These are phyloP conservation scores for Oligia fasciuncula DNA, from an alignment of 2,888 invertebrate species.

Conservation along the genomic window DNA sequence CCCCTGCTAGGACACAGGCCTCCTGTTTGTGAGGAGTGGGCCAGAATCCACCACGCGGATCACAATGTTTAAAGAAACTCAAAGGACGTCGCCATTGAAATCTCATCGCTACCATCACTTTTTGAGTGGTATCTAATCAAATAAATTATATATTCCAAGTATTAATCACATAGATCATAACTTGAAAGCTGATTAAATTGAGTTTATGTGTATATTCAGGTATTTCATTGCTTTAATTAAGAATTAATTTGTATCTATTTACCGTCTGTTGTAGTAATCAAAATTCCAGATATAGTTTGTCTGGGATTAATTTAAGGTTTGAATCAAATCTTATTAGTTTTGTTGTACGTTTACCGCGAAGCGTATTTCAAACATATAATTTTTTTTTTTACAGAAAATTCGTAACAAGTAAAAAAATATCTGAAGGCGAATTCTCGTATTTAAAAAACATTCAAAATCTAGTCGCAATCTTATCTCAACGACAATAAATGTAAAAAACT, in stretches of 20 bases:
- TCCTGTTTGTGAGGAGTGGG: too few species aligned
- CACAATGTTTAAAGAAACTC: too few species aligned
- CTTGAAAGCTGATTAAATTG: conserved; percentile 31
- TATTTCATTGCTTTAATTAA: conserved; percentile 32
- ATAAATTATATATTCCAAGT: conserved; percentile 6
- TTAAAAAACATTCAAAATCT: neutral
- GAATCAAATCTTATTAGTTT: neutral
- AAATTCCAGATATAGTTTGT: neutral
- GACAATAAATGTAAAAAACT: neutral
- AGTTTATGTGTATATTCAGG: conserved; percentile 7
- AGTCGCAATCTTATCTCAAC: neutral
- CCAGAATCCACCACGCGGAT: too few species aligned
- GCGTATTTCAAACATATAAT: neutral
- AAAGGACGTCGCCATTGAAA: neutral
- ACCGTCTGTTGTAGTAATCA: conserved; percentile 1
- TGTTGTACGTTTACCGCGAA: neutral
- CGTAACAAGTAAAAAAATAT: too few species aligned
- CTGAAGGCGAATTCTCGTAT: too few species aligned
- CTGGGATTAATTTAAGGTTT: neutral
- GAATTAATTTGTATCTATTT: conserved; percentile 25
- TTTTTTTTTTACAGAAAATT: too few species aligned
- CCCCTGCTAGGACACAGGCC: too few species aligned
- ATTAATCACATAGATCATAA: conserved; percentile 34
- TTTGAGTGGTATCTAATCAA: conserved; percentile 7
- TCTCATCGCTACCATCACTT: neutral